Evolutionary conservation across 2,797 vertebrate species (phyloP), one percentile per base, ranked within the genome.

Genomic region (Enteromius treurensis): DNA sequence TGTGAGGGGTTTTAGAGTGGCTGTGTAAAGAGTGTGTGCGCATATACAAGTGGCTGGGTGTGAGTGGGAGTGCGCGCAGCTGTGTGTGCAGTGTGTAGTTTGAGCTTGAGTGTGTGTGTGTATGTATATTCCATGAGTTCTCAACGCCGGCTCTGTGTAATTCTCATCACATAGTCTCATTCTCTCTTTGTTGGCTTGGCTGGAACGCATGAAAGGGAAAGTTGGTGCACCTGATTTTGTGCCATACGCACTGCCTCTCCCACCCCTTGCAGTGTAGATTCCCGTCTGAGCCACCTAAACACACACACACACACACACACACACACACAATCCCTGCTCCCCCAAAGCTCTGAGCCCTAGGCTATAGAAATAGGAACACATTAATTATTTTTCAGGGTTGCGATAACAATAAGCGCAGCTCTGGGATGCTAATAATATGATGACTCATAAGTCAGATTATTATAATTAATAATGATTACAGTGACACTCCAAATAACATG

Each of bases 401-500:
- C 32, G 84, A 93, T 93, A 93, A 94, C 92, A 94, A 93, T 93
- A 92, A 91, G 84, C 86, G 89, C 90, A 92, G 93, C 90, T 93
- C 92, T 92, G 90, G 91, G 93, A 94, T 94, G 93, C 92, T 94
- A 94, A 94, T 93, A 92, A 94, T 94, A 89, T 88, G 90, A 90
- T 92, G 85, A 92, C 93, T 91, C 92, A 92, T 91, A 90, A 92
- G 90, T 94, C 92, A 92, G 93, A 94, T 94, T 93, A 93, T 93
- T 91, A 87, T 91, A 93, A 94, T 94, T 94, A 94, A 93, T 94
- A 94, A 94, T 91, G 88, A 88, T 88, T 42, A 86, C 67, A 71
- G 73, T 83, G 85, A 87, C 88, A 88, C 80, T 84, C 84, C 75
- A 86, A 87, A 89, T 84, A 88, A 80, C 79, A 79, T 79, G 55